Base-by-base conservation (phyloP, 2,113 vertebrate species). In the Dunckerocampus dactyliophorus region DNA sequence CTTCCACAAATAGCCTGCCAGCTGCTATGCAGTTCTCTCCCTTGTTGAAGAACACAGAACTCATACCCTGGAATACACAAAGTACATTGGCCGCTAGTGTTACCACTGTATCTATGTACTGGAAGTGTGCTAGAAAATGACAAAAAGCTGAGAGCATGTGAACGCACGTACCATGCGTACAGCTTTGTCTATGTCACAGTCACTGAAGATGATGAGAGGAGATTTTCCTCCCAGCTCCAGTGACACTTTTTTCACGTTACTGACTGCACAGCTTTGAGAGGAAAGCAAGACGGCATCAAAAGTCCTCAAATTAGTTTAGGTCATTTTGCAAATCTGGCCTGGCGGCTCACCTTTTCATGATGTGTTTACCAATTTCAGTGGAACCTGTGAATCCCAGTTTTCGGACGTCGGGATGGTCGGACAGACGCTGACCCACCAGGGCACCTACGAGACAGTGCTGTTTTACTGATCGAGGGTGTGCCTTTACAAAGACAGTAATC, bases 11-110 rank as follows among this genome's bases (percentile, higher is more conserved):
- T 17, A 94, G 89, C 49, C 93, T 79, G 1, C 94, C 93, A 0
- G 93, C 93, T 0, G 94, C 94, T 0, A 95, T 95, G 82, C 94
- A 95, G 83, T 95, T 95, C 81, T 95, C 94, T 3, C 94, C 94
- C 71, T 95, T 95, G 77, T 94, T 95, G 81, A 95, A 95, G 85
- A 94, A 95, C 52, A 94, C 92, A 0, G 93, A 89, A 69, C 92
- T 92, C 93, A 94, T 93, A 1, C 93, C 94, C 93, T 95, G 76
- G 3, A 81, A 76, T 0, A 60, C 48, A 75, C 34, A 73, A 1
- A 67, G 22, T 55, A 0, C 8, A 51, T 20, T 20, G 19, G 8
- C n/a, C n/a, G n/a, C 12, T 8, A 13, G 17, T 5, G 51, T 53
- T 11, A 39, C 2, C 10, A 21, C 57, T 24, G n/a, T 2, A 51